Evolutionary conservation across 53 echinoderm and acorn worm genomes (phyloP).

Genomic region (Apostichopus leukothele): DNA sequence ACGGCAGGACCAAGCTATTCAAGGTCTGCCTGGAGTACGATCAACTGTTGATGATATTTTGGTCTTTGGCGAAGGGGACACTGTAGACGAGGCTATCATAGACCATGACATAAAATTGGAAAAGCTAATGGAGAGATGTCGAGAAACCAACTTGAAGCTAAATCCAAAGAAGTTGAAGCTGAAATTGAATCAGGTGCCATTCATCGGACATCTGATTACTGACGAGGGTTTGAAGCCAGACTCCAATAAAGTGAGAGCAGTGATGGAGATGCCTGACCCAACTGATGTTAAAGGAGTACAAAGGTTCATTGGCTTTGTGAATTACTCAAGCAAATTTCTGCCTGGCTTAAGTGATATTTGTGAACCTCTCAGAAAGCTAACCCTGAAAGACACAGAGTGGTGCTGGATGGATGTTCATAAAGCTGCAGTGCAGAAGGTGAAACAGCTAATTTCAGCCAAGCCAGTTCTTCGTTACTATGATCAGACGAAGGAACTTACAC

Average conservation of each 20-base stretch:
- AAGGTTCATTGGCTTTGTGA: constrained; percentile 56
- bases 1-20: constrained; percentile 48
- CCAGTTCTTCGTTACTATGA: not conserved
- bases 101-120: constrained; percentile 49
- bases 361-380: constrained; percentile 10
- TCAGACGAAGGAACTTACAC: not conserved
- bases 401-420: constrained; percentile 19
- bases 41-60: constrained; percentile 36
- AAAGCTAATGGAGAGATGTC: constrained; percentile 46
- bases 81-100: not conserved
- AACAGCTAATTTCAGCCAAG: not conserved
- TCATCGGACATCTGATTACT: constrained; percentile 43
- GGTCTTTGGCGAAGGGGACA: constrained; percentile 40
- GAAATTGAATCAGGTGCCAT: constrained; percentile 26
- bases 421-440: not conserved
- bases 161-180: constrained; percentile 50
- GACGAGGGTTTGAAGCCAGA: constrained; percentile 28
- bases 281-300: constrained; percentile 49
- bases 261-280: constrained; percentile 53
- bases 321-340: constrained; percentile 54
- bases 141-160: constrained; percentile 29
- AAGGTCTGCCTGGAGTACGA: constrained; percentile 22
- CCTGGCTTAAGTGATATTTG: constrained; percentile 45
- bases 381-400: not conserved
- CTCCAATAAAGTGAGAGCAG: constrained; percentile 33